A percentile compares a stretch with the other conserved stretches of the same genome.
Evolutionary conservation across 2,797 vertebrate species (phyloP).

Genomic region (Helarctos malayanus): DNA sequence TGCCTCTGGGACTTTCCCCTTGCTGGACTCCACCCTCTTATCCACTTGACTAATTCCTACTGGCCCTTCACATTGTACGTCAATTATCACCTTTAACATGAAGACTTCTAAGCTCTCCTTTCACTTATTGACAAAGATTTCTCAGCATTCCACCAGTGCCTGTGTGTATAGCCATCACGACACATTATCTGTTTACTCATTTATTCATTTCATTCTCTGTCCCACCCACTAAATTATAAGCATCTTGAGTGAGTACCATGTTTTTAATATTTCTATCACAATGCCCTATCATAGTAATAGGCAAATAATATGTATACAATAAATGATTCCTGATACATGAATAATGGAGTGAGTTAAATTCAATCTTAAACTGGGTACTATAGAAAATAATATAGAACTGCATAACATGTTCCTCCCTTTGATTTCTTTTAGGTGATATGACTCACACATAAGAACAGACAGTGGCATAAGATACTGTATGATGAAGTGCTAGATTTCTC

Average conservation of each 20-base stretch:
- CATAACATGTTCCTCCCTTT: background rate
- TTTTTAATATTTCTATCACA: constrained; percentile 34
- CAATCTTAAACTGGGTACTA: background rate
- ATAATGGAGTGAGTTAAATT: background rate
- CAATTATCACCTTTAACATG: background rate
- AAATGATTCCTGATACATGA: background rate
- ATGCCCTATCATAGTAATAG: background rate
- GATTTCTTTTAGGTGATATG: background rate
- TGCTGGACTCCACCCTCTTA: background rate
- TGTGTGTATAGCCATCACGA: background rate
- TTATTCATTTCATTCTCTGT: background rate
- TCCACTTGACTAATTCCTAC: background rate
- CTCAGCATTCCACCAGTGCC: background rate
- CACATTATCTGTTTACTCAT: background rate
- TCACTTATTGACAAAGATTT: background rate
- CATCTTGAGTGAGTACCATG: background rate
- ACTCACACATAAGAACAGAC: background rate
- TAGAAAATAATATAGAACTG: constrained; percentile 36
- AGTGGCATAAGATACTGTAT: background rate
- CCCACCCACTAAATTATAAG: background rate
- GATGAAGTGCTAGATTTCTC: constrained; percentile 38
- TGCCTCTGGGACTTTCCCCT: background rate
- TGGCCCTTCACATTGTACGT: background rate
- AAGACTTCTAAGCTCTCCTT: background rate
- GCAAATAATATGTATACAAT: background rate